phyloP scores from a whole-genome alignment of 2,113 vertebrate species.

The Pteropus alecto region DNA sequence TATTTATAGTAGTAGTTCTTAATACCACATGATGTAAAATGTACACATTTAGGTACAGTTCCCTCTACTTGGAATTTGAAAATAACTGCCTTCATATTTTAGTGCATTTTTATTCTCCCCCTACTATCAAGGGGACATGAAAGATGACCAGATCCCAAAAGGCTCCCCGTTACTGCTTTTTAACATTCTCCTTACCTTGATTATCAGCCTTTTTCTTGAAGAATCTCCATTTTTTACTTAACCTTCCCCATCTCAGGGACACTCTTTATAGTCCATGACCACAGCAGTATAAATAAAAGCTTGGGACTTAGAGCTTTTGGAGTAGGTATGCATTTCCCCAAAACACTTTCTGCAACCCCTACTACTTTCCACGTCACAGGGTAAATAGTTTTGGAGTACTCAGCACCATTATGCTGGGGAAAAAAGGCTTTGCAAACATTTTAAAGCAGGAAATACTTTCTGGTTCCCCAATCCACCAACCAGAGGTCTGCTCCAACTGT shows the following conservation, averaged over 20 bases:
- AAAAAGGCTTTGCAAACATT: not conserved
- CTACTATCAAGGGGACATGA: not conserved
- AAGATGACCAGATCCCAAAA: not conserved
- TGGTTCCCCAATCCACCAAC: not conserved
- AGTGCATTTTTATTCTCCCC: not conserved
- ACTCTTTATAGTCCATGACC: not conserved
- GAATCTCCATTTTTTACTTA: conserved; percentile 14
- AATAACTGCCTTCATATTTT: conserved; percentile 1
- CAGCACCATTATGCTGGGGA: not conserved
- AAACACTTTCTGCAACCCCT: not conserved
- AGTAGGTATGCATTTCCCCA: not conserved
- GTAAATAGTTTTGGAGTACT: conserved; percentile 16
- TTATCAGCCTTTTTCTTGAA: conserved; percentile 16
- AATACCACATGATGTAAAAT: not conserved
- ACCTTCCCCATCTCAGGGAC: not conserved
- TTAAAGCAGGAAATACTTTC: not conserved
- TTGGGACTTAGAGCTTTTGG: not conserved
- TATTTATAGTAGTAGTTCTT: not conserved
- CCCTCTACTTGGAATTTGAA: conserved; percentile 40
- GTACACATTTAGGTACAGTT: not conserved
- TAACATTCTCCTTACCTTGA: not conserved
- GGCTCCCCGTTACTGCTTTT: not conserved
- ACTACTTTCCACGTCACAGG: not conserved
- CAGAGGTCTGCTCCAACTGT: conserved; percentile 4
- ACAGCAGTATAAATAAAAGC: not conserved